phyloP scores from a whole-genome alignment of 2,113 vertebrate genomes.

The Chloropsis hardwickii region DNA sequence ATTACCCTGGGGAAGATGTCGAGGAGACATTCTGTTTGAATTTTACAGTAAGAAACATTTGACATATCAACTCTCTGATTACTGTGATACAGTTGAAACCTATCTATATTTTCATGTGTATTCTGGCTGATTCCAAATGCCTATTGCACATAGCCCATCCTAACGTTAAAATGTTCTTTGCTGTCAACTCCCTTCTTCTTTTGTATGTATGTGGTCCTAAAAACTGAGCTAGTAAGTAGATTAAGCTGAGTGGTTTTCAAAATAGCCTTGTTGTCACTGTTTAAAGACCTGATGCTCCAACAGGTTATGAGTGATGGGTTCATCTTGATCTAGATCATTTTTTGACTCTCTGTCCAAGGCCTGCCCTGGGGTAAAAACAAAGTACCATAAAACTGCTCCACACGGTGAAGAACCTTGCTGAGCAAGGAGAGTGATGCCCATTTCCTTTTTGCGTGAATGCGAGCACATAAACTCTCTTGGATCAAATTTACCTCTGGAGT shows the following conservation, averaged over 20 bases:
- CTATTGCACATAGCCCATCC: neutral
- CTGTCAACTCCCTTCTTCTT: neutral
- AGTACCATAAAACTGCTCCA: neutral
- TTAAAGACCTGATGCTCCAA: neutral
- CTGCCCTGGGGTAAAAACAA: neutral
- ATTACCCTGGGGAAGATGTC: slow-evolving; percentile 86
- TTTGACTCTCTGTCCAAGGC: neutral
- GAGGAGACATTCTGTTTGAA: slow-evolving; percentile 93
- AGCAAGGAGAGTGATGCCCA: neutral
- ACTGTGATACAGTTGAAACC: neutral
- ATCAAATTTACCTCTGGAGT: neutral
- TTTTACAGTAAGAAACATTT: slow-evolving; percentile 84
- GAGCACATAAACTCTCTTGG: neutral
- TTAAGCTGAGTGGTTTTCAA: neutral
- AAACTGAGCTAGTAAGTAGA: neutral
- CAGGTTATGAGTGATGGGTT: neutral
- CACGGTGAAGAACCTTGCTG: neutral
- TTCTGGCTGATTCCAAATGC: neutral
- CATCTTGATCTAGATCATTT: neutral
- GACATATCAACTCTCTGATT: neutral
- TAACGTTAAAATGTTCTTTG: neutral
- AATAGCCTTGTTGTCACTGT: neutral
- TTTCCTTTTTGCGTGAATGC: neutral
- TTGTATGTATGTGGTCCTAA: neutral
- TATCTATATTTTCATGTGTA: neutral